Base-by-base conservation (phyloP, 2,113 vertebrate species). In the Trachemys scripta region DNA sequence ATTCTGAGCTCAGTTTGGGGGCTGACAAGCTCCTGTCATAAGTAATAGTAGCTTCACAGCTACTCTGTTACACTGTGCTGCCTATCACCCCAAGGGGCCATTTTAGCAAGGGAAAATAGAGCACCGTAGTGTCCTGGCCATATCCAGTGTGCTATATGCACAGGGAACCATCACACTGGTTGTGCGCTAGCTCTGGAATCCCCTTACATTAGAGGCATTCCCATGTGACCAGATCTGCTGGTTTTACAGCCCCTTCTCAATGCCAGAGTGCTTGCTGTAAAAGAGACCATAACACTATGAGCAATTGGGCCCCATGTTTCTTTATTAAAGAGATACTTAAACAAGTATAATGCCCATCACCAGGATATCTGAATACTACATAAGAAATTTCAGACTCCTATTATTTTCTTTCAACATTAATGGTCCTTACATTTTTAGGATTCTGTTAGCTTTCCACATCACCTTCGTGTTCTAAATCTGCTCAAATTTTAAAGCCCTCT, bases 351-450 rank as follows among this genome's bases (percentile, higher is more conserved):
- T 56, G 11, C 10, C 91, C 3, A 65, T 82, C 65, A 87, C 25
- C n/a, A 83, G 79, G 88, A 81, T 87, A 78, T 38, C 65, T 27
- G 75, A 45, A 47, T 78, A 25, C 75, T 90, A 22, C n/a, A 72
- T 92, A 94, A 89, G 78, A 75, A 91, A 20, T 90, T 96, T 96
- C 89, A 8, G 31, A 88, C 76, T 81, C 81, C 62, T 53, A 85
- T 91, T 93, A 85, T 87, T 93, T 95, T 94, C n/a, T 25, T 95
- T 95, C 88, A 92, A 59, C 79, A 82, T 25, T 25, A 27, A 45
- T 78, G 76, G 83, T 72, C n/a, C 79, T 91, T 92, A 20, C 57
- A 38, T 65, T 91, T 90, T 88, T 80, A 69, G 20, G 49, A 42
- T 59, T 80, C 69, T 88, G 53, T 59, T 90, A 83, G 57, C 35